Evolutionary conservation across 2,888 invertebrate genomes (phyloP).

Genomic region (Ochlodes sylvanus): DNA sequence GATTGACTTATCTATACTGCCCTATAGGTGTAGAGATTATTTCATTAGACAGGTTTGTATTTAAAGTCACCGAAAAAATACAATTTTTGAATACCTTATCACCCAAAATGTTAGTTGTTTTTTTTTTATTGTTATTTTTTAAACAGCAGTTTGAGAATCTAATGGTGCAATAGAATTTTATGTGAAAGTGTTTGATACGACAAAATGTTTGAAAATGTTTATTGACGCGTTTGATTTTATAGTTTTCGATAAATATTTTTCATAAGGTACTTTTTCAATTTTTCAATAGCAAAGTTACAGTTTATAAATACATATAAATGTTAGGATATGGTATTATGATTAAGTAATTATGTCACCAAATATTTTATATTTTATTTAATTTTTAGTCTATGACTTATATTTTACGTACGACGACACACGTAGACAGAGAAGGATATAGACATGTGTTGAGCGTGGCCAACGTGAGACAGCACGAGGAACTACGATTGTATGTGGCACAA

Average conservation of each 20-base stretch:
- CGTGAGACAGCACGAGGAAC: no score
- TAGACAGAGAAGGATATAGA: no score
- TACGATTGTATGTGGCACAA: no score
- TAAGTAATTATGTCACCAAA: conserved; percentile 4
- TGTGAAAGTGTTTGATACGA: neutral
- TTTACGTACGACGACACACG: conserved; percentile 1
- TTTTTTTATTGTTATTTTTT: conserved; percentile 4
- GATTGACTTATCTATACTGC: no score
- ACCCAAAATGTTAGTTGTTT: neutral
- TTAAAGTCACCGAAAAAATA: neutral
- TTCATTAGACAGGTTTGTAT: no score
- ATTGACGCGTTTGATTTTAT: neutral
- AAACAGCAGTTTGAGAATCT: neutral
- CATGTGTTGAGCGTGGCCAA: no score
- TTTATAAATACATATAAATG: neutral
- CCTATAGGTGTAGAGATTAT: no score
- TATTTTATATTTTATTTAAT: conserved; percentile 2
- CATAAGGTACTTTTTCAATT: neutral
- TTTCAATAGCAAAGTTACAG: neutral
- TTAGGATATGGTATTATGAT: neutral
- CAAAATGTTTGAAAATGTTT: conserved; percentile 1
- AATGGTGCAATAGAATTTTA: conserved; percentile 6
- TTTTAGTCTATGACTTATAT: neutral
- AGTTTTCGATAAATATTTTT: conserved; percentile 1
- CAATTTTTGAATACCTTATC: neutral